Base-by-base conservation (phyloP, 2,888 invertebrate species). In the Barypeithes pellucidus region DNA sequence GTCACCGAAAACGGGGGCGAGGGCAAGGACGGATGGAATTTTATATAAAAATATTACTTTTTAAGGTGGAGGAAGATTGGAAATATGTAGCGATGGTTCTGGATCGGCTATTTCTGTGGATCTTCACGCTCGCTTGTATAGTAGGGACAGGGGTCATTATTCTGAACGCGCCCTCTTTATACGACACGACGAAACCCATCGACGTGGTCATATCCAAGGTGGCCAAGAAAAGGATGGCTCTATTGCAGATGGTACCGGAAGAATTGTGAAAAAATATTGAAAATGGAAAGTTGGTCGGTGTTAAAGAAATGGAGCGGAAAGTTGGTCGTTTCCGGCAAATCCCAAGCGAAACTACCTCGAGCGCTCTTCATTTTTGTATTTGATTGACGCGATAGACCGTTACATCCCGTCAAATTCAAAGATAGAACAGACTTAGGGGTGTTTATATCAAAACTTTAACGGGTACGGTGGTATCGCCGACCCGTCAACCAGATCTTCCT, bases 71-170 rank as follows among this genome's bases (percentile, higher is more conserved):
- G 87, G 97, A 97, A 88, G 98, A 98, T 88, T 98, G 98, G 98
- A 98, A 98, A 87, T 98, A 97, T 89, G 97, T 98, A 73, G 93
- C 93, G 69, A 95, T 98, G 96, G 98, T 98, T 77, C 89, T 98
- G 86, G 98, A 98, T 88, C 91, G 98, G 82, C 91, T 98, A 82
- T 98, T 98, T 88, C 91, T 98, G 81, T 97, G 96, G 92, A 92
- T 96, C 82, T 98, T 98, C 88, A 95, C 97, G 84, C 90, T 96
- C 85, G 96, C 96, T 79, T 98, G 97, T 87, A 90, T 98, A 77
- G 87, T 96, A 75, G 98, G 98, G 77, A 97, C 95, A 74, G 93
- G 93, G 73, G 89, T 95, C 80, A 95, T 95, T 83, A 95, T 95
- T 86, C 90, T 96, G 77, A 92, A 95, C 87, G 97, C 97, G 80